Percentiles rank a stretch among this genome's conserved stretches.
Conservation (phyloP, 1,140 invertebrate genomes). For the Platorchestia sp. region DNA sequence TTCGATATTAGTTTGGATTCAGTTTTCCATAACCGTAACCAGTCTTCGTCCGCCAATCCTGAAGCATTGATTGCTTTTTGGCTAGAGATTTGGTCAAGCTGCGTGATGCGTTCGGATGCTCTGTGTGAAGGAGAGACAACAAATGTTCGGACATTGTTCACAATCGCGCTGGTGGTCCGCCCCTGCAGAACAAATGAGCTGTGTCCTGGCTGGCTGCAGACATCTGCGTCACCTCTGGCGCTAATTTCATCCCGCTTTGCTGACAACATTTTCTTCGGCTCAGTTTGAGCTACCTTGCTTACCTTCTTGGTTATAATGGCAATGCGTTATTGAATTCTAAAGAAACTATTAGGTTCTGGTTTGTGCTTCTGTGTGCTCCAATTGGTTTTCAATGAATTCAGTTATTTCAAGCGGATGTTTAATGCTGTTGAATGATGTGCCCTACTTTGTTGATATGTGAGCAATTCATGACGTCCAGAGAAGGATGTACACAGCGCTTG, state of each 20-base stretch:
- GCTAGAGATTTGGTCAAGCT: not conserved
- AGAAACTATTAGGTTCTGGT: too few species aligned
- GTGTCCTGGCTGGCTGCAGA: not conserved
- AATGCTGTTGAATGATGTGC: too few species aligned
- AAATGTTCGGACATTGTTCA: not conserved
- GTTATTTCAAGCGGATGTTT: too few species aligned
- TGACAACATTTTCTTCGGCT: not conserved
- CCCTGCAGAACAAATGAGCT: not conserved
- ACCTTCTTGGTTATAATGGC: not conserved
- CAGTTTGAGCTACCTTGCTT: not conserved
- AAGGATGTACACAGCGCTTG: too few species aligned
- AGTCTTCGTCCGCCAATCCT: not conserved
- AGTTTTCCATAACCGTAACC: not conserved
- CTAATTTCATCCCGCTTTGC: not conserved
- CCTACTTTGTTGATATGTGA: too few species aligned
- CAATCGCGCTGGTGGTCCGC: not conserved
- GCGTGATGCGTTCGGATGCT: not conserved
- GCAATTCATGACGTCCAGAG: too few species aligned
- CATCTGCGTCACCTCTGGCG: not conserved
- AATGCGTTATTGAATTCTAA: too few species aligned
- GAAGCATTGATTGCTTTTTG: not conserved
- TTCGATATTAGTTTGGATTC: not conserved
- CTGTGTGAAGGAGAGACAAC: not conserved
- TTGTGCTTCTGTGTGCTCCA: too few species aligned
- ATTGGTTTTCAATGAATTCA: too few species aligned